phyloP scores from a whole-genome alignment of 2,888 invertebrate genomes.

The Phrixothrix hirtus region DNA sequence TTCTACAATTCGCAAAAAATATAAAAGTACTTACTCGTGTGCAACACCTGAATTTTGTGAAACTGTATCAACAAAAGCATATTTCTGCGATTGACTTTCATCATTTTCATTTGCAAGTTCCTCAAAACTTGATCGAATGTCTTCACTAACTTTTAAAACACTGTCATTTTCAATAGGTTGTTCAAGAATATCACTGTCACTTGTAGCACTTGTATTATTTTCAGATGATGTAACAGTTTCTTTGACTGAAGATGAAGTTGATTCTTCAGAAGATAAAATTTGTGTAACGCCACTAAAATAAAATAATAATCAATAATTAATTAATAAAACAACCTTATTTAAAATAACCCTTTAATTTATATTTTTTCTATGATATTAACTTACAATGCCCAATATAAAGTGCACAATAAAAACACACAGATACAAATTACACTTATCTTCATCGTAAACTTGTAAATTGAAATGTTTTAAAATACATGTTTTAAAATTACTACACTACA shows the following conservation, averaged over 20 bases:
- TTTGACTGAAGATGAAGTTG: constrained; percentile 32
- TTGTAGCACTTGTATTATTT: constrained; percentile 14
- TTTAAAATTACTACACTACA: constrained; percentile 10
- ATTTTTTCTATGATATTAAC: no score
- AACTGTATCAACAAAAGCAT: constrained; percentile 59
- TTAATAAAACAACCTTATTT: constrained; percentile 38
- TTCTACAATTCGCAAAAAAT: neutral
- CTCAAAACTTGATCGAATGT: constrained; percentile 39
- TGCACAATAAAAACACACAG: constrained; percentile 66
- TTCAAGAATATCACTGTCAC: constrained; percentile 21
- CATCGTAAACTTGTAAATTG: constrained; percentile 57
- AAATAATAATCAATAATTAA: no score
- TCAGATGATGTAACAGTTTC: constrained; percentile 11
- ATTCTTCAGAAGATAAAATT: constrained; percentile 64
- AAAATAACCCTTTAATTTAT: no score
- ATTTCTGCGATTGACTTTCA: constrained; percentile 51
- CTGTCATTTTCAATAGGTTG: constrained; percentile 14
- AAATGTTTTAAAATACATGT: constrained; percentile 27
- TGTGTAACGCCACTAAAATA: constrained; percentile 62
- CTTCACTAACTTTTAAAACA: constrained; percentile 32
- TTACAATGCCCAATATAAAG: constrained; percentile 37
- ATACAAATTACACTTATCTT: constrained; percentile 63
- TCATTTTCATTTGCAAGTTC: constrained; percentile 40
- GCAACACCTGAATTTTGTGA: constrained; percentile 62
- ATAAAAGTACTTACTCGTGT: constrained; percentile 58